Evolutionary conservation across 2,113 vertebrate species (phyloP).

Genomic region (Cryptotis parvus): DNA sequence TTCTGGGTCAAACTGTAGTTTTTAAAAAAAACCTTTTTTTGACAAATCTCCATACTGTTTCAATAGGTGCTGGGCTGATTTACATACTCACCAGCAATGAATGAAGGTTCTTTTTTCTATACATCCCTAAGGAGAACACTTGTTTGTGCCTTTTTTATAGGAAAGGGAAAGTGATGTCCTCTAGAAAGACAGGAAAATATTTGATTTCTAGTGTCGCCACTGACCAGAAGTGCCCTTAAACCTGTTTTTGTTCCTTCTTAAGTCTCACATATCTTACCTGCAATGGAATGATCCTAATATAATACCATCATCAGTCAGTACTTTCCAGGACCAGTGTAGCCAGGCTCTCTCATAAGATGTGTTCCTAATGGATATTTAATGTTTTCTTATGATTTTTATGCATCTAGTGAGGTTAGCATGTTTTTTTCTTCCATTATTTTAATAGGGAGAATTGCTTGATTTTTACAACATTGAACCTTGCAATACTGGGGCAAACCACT

Average conservation of each 20-base stretch:
- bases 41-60: no score
- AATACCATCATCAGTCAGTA: no score
- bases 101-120: no score
- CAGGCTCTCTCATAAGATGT: not conserved
- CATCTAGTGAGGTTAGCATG: not conserved
- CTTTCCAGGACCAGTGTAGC: not conserved
- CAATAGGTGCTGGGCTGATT: no score
- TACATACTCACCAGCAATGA: no score
- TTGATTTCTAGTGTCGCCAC: not conserved
- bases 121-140: no score
- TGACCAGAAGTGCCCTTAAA: not conserved
- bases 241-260: not conserved
- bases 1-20: no score
- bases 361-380: not conserved
- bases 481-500: not conserved
- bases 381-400: not conserved
- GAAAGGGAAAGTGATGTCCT: not conserved
- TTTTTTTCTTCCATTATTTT: not conserved
- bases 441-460: not conserved
- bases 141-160: not conserved
- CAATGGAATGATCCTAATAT: not conserved
- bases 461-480: slow-evolving; percentile 35
- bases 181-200: not conserved
- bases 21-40: no score
- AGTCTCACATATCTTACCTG: not conserved